Base-by-base conservation (phyloP, 2,888 invertebrate genomes). In the Heteromurus nitidus region DNA sequence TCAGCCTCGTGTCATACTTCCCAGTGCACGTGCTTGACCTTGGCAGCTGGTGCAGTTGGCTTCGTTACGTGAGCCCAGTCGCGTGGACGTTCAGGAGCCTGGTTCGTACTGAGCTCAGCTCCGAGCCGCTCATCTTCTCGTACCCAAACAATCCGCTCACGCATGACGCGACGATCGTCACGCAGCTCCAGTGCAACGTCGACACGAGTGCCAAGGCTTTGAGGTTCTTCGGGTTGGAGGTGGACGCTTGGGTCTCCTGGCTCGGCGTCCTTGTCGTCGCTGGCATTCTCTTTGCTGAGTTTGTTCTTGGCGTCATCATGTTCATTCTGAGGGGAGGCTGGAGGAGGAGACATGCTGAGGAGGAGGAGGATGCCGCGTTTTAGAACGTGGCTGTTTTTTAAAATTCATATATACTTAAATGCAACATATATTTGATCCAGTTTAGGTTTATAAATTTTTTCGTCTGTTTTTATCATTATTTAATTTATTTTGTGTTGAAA, bases 161-260 rank as follows among this genome's bases (percentile, higher is more conserved):
- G 88, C 93, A 94, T 88, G 95, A 95, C 89, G 95, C 95, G 88
- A 95, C 95, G 84, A 96, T 96, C 88, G 94, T 95, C 30, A 95
- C 95, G 88, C 92, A 85, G 62, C 76, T 84, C 1, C 85, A 86
- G 20, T 87, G 86, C 69, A 84, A 86, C 9, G 76, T 86, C 11
- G 70, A 82, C 53, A 75, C 82, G 36, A 83, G 86, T 18, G 44
- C 44, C 28, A 81, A 73, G 28, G 87, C 85, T 2, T 60, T 87
- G 11, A 69, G 75, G 5, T 86, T 72, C 55, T 84, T 82, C 80
- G 84, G 81, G 31, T 75, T 86, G 18, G 76, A 79, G 1, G 58
- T 80, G 22, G 80, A 80, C 30, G 36, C 55, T 18, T 73, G 64
- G 36, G 80, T 80, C 18, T 28, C 22, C 18, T 80, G 80, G 80